Conservation (phyloP, 2,888 invertebrate genomes). For the Drosophila algonquin region DNA sequence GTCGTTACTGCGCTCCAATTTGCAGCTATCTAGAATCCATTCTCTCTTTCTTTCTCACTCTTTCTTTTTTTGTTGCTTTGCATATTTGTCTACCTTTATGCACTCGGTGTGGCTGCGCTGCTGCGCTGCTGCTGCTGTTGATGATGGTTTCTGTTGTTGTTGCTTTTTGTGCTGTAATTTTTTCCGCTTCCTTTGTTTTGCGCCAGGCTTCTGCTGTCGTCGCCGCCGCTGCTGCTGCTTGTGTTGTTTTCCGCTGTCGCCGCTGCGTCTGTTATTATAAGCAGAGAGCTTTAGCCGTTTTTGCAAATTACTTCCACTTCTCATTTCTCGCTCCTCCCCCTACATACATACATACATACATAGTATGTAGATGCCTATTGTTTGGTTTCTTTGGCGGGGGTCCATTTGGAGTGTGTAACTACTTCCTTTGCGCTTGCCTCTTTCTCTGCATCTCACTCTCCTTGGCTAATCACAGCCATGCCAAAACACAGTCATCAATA, state of each 20-base stretch:
- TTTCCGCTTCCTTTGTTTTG: slow-evolving; percentile 61
- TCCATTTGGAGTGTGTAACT: slow-evolving; percentile 51
- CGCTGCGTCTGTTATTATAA: slow-evolving; percentile 70
- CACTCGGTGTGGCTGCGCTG: slow-evolving; percentile 38
- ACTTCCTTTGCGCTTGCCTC: slow-evolving; percentile 23
- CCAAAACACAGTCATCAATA: slow-evolving; percentile 65
- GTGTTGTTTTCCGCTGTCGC: slow-evolving; percentile 17
- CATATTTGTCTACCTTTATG: slow-evolving; percentile 71
- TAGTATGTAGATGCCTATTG: slow-evolving; percentile 38
- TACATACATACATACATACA: no score
- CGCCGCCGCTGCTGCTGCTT: slow-evolving; percentile 13
- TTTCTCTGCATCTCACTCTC: neutral
- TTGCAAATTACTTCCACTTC: slow-evolving; percentile 77
- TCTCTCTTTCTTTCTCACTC: slow-evolving; percentile 11
- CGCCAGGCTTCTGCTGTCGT: slow-evolving; percentile 50
- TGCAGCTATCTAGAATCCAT: slow-evolving; percentile 23
- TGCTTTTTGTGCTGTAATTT: slow-evolving; percentile 53
- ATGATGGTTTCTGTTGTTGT: slow-evolving; percentile 27
- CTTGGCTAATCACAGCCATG: slow-evolving; percentile 53
- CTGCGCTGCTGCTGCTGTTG: neutral
- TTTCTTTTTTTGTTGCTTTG: slow-evolving; percentile 28
- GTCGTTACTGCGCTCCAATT: neutral
- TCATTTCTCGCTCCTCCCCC: slow-evolving; percentile 45
- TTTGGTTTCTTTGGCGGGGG: slow-evolving; percentile 36
- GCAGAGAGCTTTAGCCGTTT: slow-evolving; percentile 70